A percentile compares a stretch with the other conserved stretches of the same genome.
phyloP scores from a whole-genome alignment of 2,113 vertebrate species.

The Strix aluco region DNA sequence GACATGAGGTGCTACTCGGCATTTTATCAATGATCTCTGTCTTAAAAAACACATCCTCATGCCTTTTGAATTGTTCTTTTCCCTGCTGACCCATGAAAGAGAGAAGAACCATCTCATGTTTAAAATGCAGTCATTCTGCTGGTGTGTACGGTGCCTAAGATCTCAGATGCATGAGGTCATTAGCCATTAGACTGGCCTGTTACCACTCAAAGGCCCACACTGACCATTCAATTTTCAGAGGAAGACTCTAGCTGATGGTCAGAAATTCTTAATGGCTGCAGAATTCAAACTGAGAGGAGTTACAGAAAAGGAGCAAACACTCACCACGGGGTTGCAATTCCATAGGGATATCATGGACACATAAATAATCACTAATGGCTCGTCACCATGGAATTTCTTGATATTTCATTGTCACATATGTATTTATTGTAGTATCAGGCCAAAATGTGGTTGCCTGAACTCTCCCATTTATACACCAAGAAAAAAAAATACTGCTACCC shows the following conservation, averaged over 20 bases:
- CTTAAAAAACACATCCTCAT: neutral
- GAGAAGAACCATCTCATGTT: neutral
- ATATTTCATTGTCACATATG: neutral
- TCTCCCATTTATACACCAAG: neutral
- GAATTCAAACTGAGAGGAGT: neutral
- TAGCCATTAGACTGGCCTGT: too few species aligned
- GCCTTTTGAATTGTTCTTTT: neutral
- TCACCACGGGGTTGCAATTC: neutral
- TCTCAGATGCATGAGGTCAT: neutral
- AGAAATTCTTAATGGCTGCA: neutral
- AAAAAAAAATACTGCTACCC: neutral
- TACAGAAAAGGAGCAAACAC: neutral
- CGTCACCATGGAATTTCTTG: neutral
- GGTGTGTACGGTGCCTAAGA: neutral
- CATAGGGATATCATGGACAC: neutral
- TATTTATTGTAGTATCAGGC: neutral
- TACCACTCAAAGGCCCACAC: neutral
- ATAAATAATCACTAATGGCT: neutral
- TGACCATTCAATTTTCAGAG: neutral
- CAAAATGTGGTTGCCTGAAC: neutral
- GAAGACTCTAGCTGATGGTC: neutral
- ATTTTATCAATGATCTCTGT: neutral
- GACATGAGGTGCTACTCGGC: neutral
- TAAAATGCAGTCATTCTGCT: neutral
- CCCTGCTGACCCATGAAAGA: neutral